These are phyloP conservation scores for Cephus rjabovi DNA, from an alignment of 2,888 invertebrate species.

Conservation along the genomic window DNA sequence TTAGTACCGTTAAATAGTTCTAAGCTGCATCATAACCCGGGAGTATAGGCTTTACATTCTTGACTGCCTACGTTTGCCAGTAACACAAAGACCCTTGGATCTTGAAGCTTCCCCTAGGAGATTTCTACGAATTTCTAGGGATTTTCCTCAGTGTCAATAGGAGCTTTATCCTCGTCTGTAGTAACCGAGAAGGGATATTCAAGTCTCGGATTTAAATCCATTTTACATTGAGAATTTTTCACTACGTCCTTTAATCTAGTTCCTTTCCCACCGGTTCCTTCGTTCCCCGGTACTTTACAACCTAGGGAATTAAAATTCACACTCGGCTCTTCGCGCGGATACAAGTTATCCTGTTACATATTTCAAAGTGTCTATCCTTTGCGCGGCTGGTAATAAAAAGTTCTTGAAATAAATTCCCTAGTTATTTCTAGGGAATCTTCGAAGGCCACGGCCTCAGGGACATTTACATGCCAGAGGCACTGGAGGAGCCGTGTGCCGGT, in stretches of 20 bases:
- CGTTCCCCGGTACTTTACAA: background rate
- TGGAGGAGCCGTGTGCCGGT: background rate
- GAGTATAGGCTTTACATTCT: background rate
- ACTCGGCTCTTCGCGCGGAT: background rate
- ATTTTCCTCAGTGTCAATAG: background rate
- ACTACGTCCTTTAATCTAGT: background rate
- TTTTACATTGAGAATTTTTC: background rate
- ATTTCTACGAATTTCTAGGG: background rate
- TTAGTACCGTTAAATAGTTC: background rate
- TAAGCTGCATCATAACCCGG: background rate
- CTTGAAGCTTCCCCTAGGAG: background rate
- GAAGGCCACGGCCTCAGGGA: background rate
- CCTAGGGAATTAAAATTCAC: background rate
- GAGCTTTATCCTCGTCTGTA: background rate
- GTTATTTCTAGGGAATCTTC: background rate
- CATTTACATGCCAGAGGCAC: conserved; percentile 1
- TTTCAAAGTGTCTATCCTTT: background rate
- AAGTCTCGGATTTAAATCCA: background rate
- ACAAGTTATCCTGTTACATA: background rate
- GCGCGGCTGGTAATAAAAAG: background rate
- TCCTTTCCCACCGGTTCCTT: background rate
- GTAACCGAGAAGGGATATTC: background rate
- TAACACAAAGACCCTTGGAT: background rate
- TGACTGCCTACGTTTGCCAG: background rate
- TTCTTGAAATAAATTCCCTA: background rate